phyloP scores from a whole-genome alignment of 2,797 vertebrate species.

The Nyctalus aviator region DNA sequence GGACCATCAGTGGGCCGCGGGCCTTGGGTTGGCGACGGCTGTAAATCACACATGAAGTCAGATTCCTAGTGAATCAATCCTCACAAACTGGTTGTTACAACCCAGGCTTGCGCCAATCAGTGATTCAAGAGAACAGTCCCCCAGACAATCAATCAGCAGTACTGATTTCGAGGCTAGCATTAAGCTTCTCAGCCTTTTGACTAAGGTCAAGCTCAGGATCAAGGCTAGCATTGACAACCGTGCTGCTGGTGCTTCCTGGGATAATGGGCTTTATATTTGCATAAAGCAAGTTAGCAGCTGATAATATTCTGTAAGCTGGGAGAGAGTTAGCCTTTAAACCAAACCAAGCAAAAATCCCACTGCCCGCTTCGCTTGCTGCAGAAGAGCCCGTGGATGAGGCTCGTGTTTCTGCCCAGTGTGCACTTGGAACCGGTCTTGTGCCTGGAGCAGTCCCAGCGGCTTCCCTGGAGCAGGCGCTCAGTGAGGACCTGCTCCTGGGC shows the following conservation, averaged over 20 bases:
- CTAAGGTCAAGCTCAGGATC: not conserved
- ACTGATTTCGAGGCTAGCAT: not conserved
- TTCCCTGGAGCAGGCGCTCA: not conserved
- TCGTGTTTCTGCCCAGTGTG: not conserved
- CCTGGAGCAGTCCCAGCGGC: not conserved
- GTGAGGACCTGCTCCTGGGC: not conserved
- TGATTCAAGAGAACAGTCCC: not conserved
- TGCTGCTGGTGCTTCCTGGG: not conserved
- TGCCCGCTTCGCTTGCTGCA: not conserved
- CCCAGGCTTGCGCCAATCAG: not conserved
- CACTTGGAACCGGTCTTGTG: not conserved
- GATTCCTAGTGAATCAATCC: not conserved
- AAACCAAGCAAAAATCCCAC: not conserved
- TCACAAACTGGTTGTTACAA: not conserved
- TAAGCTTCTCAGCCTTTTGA: not conserved
- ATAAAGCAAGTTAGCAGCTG: not conserved
- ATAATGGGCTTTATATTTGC: not conserved
- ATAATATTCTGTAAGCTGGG: not conserved
- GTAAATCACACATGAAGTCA: not conserved
- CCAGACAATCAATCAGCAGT: not conserved
- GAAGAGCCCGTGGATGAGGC: not conserved
- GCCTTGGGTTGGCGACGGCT: too few species aligned
- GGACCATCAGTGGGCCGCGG: too few species aligned
- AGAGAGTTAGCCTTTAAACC: not conserved
- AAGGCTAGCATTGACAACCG: not conserved